Percentiles rank a stretch among this genome's conserved stretches.
Conservation (phyloP, 2,797 vertebrate genomes). For the Aulostomus chinensis region DNA sequence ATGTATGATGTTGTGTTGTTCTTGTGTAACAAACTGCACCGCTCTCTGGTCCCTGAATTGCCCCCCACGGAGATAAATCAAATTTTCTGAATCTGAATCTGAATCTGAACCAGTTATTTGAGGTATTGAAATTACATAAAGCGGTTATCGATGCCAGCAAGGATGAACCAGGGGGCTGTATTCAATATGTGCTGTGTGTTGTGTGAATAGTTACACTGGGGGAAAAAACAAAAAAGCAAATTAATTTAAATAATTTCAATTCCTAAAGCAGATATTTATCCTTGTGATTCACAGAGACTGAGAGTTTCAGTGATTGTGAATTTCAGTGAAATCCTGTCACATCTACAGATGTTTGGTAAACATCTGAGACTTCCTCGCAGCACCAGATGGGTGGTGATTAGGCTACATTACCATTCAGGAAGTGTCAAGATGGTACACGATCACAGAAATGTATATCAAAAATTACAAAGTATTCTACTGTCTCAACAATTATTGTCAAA, state of each 20-base stretch:
- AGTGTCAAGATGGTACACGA: constrained; percentile 28
- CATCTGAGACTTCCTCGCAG: constrained; percentile 29
- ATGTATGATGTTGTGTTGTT: too few species aligned
- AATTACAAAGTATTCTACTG: constrained; percentile 19
- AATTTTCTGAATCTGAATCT: too few species aligned
- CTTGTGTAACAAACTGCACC: too few species aligned
- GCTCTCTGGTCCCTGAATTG: too few species aligned
- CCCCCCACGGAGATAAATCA: too few species aligned
- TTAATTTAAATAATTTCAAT: not conserved
- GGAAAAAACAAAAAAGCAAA: too few species aligned
- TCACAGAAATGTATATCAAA: constrained; percentile 17
- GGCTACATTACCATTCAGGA: constrained; percentile 22
- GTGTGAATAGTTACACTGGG: too few species aligned
- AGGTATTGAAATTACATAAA: too few species aligned
- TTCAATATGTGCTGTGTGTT: too few species aligned
- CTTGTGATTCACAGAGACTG: constrained; percentile 7
- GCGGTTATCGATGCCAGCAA: too few species aligned
- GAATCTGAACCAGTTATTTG: too few species aligned
- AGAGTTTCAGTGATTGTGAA: constrained; percentile 17
- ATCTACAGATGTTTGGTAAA: constrained; percentile 40
- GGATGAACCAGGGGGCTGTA: too few species aligned
- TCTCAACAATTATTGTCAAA: constrained; percentile 8
- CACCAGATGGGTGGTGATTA: constrained; percentile 47
- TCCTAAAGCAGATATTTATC: constrained; percentile 5
- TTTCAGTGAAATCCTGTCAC: constrained; percentile 19